Conservation (phyloP, 2,797 vertebrate genomes). For the Aeoliscus strigatus region DNA sequence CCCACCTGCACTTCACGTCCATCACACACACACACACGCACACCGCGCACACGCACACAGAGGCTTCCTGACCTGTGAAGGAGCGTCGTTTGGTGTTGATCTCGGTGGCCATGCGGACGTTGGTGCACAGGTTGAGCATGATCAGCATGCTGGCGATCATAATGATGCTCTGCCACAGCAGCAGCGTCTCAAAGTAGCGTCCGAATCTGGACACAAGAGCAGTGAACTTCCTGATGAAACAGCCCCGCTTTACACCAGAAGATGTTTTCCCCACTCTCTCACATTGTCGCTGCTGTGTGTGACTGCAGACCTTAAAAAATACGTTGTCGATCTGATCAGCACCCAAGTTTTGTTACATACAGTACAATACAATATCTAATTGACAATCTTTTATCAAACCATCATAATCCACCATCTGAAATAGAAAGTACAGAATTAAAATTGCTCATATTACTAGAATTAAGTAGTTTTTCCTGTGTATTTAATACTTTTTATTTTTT, state of each 20-base stretch:
- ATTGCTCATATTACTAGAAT: too few species aligned
- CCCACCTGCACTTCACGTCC: too few species aligned
- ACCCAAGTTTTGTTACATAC: too few species aligned
- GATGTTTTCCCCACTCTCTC: too few species aligned
- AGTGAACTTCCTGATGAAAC: neutral
- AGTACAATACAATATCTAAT: too few species aligned
- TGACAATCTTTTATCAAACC: too few species aligned
- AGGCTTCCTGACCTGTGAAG: conserved; percentile 84
- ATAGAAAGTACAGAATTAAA: too few species aligned
- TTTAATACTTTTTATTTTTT: too few species aligned
- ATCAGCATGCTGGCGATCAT: conserved; percentile 94
- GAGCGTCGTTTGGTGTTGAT: conserved; percentile 83
- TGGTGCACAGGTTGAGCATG: conserved; percentile 93
- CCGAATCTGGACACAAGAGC: conserved; percentile 79
- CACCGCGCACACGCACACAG: neutral
- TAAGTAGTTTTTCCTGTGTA: too few species aligned
- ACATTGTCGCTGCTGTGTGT: neutral
- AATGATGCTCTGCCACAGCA: conserved; percentile 93
- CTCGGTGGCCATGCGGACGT: conserved; percentile 82
- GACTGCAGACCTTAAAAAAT: too few species aligned
- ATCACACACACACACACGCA: neutral
- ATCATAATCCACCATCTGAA: too few species aligned
- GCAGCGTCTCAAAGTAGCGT: conserved; percentile 86
- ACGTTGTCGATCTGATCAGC: too few species aligned
- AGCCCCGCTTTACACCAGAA: neutral